These are phyloP conservation scores for Turritopsis rubra DNA, from an alignment of 30 jellyfish, hydroid and myxozoan species.

Conservation along the genomic window DNA sequence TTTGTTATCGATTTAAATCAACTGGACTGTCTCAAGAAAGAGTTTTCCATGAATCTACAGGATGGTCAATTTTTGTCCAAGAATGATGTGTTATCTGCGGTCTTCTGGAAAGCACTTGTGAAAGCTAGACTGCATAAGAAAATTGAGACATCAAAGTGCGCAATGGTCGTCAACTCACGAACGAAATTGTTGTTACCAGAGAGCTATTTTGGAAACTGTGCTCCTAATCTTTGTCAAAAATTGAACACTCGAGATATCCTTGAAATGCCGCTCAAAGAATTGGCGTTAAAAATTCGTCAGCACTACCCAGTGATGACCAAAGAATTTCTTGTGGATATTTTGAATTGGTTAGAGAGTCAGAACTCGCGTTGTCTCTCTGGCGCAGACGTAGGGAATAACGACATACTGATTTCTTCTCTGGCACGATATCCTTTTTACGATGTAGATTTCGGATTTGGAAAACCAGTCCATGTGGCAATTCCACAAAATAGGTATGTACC, in stretches of 20 bases:
- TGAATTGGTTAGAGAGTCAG: conserved; percentile 6
- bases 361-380: not conserved
- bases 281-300: not conserved
- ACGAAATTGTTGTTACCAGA: not conserved
- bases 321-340: not conserved
- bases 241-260: not conserved
- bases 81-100: conserved; percentile 4
- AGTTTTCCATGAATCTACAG: not conserved
- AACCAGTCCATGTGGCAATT: not conserved
- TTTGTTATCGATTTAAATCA: not conserved
- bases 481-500: not conserved
- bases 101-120: not conserved
- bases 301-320: not conserved
- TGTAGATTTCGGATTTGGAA: not conserved
- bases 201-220: conserved; percentile 4
- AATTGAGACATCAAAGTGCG: not conserved
- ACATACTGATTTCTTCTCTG: not conserved
- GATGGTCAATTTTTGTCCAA: not conserved
- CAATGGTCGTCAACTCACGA: not conserved
- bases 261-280: not conserved
- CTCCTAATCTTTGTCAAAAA: not conserved
- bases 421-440: conserved; percentile 6
- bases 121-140: not conserved
- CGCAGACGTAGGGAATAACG: not conserved
- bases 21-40: not conserved